phyloP scores from a whole-genome alignment of 2,888 invertebrate genomes.

The Melinopterus prodromus region DNA sequence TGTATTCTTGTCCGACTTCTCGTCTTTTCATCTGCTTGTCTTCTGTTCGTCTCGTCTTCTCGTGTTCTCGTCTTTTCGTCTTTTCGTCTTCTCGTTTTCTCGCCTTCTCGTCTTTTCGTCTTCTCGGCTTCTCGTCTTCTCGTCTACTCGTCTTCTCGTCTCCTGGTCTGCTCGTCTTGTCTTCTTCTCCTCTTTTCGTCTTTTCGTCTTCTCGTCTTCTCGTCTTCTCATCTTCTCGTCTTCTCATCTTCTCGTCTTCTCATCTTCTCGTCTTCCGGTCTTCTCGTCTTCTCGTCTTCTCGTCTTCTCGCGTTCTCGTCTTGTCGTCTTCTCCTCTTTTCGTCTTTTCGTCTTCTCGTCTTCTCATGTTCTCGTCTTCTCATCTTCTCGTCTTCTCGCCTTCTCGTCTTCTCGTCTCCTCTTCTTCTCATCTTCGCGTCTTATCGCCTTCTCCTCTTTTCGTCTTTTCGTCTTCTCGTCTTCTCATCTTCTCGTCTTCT shows the following conservation, averaged over 20 bases:
- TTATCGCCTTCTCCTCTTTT: too few relatives aligned
- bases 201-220: not conserved
- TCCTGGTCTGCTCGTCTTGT: too few relatives aligned
- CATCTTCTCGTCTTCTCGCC: slow-evolving; percentile 65
- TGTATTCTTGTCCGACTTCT: not conserved
- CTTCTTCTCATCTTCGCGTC: not conserved
- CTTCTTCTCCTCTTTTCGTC: too few relatives aligned
- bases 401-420: slow-evolving; percentile 50
- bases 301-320: not conserved
- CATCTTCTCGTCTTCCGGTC: not conserved
- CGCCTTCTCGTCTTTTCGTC: too few relatives aligned
- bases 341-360: not conserved
- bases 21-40: too few relatives aligned
- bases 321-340: not conserved
- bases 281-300: not conserved
- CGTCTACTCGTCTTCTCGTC: too few relatives aligned
- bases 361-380: slow-evolving; percentile 11
- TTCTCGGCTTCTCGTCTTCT: too few relatives aligned
- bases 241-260: not conserved
- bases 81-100: too few relatives aligned
- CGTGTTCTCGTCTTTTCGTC: too few relatives aligned
- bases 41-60: too few relatives aligned
- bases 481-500: too few relatives aligned
- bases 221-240: not conserved
- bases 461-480: too few relatives aligned